A percentile compares a stretch with the other conserved stretches of the same genome.
Evolutionary conservation across 2,888 invertebrate species (phyloP).

Genomic region (Catocala nupta): DNA sequence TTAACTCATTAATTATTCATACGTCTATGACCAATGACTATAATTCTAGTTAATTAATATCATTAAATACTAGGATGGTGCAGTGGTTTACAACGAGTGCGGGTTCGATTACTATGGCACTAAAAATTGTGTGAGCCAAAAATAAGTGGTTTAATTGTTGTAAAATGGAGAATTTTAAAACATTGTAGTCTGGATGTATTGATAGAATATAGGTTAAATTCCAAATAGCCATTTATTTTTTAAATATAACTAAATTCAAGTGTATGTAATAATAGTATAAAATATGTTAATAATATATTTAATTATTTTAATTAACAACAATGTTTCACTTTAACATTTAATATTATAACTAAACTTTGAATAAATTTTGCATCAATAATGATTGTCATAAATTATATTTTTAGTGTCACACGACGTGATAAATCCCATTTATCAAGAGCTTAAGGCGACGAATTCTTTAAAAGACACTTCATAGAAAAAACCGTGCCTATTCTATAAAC

Average conservation of each 20-base stretch:
- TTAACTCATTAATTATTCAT: constrained; percentile 46
- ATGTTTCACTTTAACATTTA: constrained; percentile 2
- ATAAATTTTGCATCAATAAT: neutral
- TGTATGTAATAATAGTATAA: no score
- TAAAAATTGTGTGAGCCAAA: no score
- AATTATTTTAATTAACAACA: constrained; percentile 18
- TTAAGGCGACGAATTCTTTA: neutral
- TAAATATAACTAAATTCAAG: no score
- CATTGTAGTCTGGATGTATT: no score
- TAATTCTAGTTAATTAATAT: constrained; percentile 18
- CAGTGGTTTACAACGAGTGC: no score
- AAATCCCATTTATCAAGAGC: constrained; percentile 7
- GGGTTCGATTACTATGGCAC: no score
- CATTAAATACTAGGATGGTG: constrained; percentile 1
- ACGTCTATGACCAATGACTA: constrained; percentile 32
- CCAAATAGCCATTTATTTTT: no score
- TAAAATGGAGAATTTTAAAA: no score
- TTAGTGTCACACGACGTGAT: neutral
- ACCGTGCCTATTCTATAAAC: no score
- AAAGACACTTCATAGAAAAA: no score
- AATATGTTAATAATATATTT: constrained; percentile 3
- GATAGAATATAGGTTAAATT: no score
- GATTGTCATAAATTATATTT: neutral
- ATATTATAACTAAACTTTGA: constrained; percentile 5
- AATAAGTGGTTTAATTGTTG: no score